A percentile compares a stretch with the other conserved stretches of the same genome.
Conservation (phyloP, 2,113 vertebrate genomes). For the Microtus oregoni region DNA sequence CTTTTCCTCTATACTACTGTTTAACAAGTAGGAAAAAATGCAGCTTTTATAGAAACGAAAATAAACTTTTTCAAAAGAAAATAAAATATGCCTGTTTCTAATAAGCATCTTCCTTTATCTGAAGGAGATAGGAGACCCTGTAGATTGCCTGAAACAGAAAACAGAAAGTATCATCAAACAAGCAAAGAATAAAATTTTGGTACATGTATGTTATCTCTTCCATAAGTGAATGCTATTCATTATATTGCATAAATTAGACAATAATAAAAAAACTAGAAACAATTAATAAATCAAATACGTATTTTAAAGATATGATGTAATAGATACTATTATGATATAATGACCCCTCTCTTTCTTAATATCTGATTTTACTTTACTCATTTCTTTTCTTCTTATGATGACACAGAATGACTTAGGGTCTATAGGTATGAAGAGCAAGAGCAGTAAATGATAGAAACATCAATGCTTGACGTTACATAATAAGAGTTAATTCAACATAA, state of each 20-base stretch:
- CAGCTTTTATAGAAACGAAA: neutral
- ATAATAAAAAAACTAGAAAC: neutral
- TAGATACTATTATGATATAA: neutral
- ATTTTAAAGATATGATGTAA: neutral
- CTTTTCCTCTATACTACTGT: neutral
- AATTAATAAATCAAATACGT: neutral
- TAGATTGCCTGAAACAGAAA: neutral
- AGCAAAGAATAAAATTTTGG: neutral
- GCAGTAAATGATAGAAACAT: fast-evolving
- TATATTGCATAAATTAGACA: neutral
- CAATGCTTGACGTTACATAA: neutral
- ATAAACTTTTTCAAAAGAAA: neutral
- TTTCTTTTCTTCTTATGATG: neutral
- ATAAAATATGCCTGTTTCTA: neutral
- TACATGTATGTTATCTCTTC: neutral
- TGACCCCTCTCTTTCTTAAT: neutral
- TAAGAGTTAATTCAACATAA: neutral
- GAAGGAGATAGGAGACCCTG: neutral
- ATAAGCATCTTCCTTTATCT: neutral
- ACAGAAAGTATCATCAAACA: neutral
- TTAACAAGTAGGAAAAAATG: neutral
- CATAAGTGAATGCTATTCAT: neutral
- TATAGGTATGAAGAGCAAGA: neutral
- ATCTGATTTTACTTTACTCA: neutral
- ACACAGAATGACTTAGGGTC: neutral